Percentiles rank a stretch among this genome's conserved stretches.
These are phyloP conservation scores for Lepidocyrtinus sp. DNA, from an alignment of 2,888 invertebrate genomes.

Conservation along the genomic window DNA sequence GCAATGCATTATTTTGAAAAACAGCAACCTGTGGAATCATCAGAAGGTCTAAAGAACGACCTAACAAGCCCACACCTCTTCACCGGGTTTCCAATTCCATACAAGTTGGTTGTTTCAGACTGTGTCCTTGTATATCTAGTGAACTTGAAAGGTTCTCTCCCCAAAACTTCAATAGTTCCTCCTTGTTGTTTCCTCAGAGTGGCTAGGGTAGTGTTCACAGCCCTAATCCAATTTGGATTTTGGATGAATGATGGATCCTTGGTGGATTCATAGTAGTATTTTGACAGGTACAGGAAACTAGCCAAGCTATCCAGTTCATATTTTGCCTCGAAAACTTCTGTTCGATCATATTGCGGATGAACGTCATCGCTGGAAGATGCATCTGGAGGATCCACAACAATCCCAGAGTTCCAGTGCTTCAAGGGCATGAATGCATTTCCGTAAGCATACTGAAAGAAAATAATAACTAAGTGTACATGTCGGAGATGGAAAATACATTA, in stretches of 20 bases:
- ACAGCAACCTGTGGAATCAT: slow-evolving; percentile 63
- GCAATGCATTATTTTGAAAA: too few relatives aligned
- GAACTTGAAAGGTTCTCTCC: slow-evolving; percentile 61
- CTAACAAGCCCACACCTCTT: slow-evolving; percentile 65
- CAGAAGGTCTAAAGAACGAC: slow-evolving; percentile 68
- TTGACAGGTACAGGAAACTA: slow-evolving; percentile 65
- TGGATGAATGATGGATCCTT: slow-evolving; percentile 51
- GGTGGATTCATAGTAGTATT: slow-evolving; percentile 63
- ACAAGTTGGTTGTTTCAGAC: slow-evolving; percentile 58
- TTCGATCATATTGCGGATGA: slow-evolving; percentile 52
- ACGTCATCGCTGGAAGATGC: slow-evolving; percentile 52
- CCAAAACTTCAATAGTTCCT: slow-evolving; percentile 62
- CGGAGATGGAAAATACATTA: too few relatives aligned
- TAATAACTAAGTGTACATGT: too few relatives aligned
- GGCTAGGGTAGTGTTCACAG: slow-evolving; percentile 44
- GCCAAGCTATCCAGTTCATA: slow-evolving; percentile 64
- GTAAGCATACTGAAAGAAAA: slow-evolving; percentile 46
- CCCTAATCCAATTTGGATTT: slow-evolving; percentile 62
- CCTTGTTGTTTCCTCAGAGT: slow-evolving; percentile 62
- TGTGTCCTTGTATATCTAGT: slow-evolving; percentile 62
- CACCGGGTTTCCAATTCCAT: slow-evolving; percentile 56
- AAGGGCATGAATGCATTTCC: slow-evolving; percentile 67
- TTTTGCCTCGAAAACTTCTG: slow-evolving; percentile 66
- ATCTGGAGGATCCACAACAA: slow-evolving; percentile 46
- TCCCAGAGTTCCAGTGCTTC: slow-evolving; percentile 63